These are phyloP conservation scores for Phaonia tiefii DNA, from an alignment of 2,888 invertebrate genomes.

Conservation along the genomic window DNA sequence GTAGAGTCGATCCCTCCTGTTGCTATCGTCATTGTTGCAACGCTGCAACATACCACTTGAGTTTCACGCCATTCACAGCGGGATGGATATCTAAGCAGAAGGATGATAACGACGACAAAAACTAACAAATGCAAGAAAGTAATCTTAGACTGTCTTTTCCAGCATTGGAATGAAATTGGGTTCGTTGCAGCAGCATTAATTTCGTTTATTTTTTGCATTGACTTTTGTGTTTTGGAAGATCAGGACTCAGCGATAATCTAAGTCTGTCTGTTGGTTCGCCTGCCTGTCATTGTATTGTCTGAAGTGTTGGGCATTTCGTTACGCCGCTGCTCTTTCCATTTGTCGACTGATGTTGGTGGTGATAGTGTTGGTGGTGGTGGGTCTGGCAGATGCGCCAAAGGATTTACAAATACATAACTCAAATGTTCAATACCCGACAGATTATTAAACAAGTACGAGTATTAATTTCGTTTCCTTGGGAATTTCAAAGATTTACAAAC, in stretches of 20 bases:
- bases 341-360: conserved; percentile 2
- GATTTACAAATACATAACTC: conserved; percentile 37
- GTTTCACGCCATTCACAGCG: conserved; percentile 60
- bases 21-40: background rate
- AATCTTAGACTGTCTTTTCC: background rate
- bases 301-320: conserved; percentile 56
- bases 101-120: background rate
- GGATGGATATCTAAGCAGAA: background rate
- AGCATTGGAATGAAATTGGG: background rate
- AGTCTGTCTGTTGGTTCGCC: background rate
- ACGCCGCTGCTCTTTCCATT: conserved; percentile 48
- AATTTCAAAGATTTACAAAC: conserved; percentile 57
- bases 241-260: conserved; percentile 32
- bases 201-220: conserved; percentile 43
- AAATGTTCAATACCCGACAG: background rate
- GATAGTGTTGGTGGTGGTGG: background rate
- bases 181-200: conserved; percentile 15
- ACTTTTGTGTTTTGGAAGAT: conserved; percentile 52
- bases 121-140: background rate
- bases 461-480: conserved; percentile 46
- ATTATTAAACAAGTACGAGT: conserved; percentile 28
- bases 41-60: conserved; percentile 61
- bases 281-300: conserved; percentile 32
- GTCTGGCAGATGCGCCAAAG: conserved; percentile 63
- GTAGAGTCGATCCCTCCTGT: background rate